Evolutionary conservation across 2,113 vertebrate genomes (phyloP).

Genomic region (Phalacrocorax carbo): DNA sequence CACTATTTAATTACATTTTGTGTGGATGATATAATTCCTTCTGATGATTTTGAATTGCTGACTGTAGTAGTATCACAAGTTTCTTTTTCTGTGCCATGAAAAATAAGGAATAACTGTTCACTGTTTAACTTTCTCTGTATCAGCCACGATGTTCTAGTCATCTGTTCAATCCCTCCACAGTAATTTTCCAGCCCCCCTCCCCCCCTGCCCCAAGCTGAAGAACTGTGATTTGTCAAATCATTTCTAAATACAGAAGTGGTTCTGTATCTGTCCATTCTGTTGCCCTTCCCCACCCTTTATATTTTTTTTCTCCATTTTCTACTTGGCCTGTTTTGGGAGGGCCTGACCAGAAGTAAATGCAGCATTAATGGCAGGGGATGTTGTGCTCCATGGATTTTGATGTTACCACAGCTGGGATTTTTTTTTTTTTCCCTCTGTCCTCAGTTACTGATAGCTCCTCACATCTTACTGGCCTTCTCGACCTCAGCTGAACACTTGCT

Average conservation of each 20-base stretch:
- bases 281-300: neutral
- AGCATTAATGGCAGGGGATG: neutral
- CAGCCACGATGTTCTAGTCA: neutral
- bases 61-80: neutral
- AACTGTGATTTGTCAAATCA: neutral
- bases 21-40: slow-evolving; percentile 36
- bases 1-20: slow-evolving; percentile 19
- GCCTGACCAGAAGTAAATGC: neutral
- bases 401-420: neutral
- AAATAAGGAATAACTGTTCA: neutral
- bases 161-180: neutral
- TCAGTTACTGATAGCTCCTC: neutral
- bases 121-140: neutral
- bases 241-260: neutral
- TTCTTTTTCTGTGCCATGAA: neutral
- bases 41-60: slow-evolving; percentile 4
- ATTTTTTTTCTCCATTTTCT: neutral
- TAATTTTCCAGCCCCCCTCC: no score
- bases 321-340: neutral
- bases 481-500: neutral
- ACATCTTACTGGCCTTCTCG: neutral
- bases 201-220: neutral
- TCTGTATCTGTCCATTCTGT: neutral
- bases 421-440: neutral
- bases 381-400: neutral